Base-by-base conservation (phyloP, 2,797 vertebrate genomes). In the Macroramphosus scolopax region DNA sequence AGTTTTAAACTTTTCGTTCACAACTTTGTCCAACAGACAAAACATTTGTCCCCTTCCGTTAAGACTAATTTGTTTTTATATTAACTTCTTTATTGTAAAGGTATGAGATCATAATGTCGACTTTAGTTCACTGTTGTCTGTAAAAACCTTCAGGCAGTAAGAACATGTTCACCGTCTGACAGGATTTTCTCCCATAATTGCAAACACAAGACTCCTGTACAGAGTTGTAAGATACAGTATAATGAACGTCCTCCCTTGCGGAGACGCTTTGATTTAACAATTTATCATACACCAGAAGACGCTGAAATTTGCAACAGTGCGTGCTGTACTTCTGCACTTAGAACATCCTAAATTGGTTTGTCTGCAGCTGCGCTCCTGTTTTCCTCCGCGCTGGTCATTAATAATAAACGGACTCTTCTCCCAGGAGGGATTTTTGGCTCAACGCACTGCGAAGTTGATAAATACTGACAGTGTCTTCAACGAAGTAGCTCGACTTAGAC, bases 181-280 rank as follows among this genome's bases (percentile, higher is more conserved):
- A 22, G 3, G 20, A 22, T 22, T 22, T 3, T 6, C 20, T 22
- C 20, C 3, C 20, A 22, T 22, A 22, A 22, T 22, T 22, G 20
- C 20, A 22, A 22, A 22, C 6, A 6, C 20, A 22, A 47, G 56
- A 52, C 51, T 57, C 33, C 68, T 77, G 68, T 76, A 52, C 64
- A 68, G 74, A 75, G 77, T 66, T n/a, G 37, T 58, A 73, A 68
- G 75, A 51, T 78, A 80, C 56, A 77, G 65, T 15, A 40, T 40
- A 70, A 67, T 68, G 53, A 72, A 56, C 35, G 51, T 26, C 33
- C 16, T 46, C 48, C 45, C 26, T 5, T 29, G 40, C 55, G 40
- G 12, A 59, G 31, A 61, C 17, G 42, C 54, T 64, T 62, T 59
- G 50, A 64, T 78, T 80, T 57, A 54, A 49, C 42, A 17, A 28